Base-by-base conservation (phyloP, 2,888 invertebrate species). In the Scelioninae gen. 2 region DNA sequence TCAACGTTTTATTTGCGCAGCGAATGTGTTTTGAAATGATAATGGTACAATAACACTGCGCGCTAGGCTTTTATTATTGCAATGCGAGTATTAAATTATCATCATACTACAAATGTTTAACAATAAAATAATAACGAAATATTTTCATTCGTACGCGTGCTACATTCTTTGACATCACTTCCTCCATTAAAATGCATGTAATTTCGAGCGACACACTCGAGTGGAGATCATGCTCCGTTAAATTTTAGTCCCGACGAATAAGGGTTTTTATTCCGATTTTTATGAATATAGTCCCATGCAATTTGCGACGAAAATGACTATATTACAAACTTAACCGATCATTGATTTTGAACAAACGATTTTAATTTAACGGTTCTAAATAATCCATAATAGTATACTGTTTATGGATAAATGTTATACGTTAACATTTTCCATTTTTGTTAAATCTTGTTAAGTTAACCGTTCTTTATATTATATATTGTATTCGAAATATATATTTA, bases 221-320 rank as follows among this genome's bases (percentile, higher is more conserved):
- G 16, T 25, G 37, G 39, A 19, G 50, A 35, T 11, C 52, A 53
- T 13, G 58, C 60, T 15, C 45, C 53, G 68, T 68, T 60, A 68
- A 68, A 68, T 68, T 60, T 53, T 6, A 60, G 45, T 25, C 37
- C n/a, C 28, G 33, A 25, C 60, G 43, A 28, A 50, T 58, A 33
- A 22, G 22, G 37, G 46, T 67, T 57, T n/a, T 43, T 50, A 50
- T 33, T 58, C 58, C 18, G 0, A 4, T 64, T 64, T 64, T 53
- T 11, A 52, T 25, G 33, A 45, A 55, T 45, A 39, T 35, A 46
- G 64, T 37, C 41, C 52, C 58, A 58, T 67, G 58, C 52, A 50
- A 50, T 45, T 68, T 41, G 48, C 15, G n/a, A 52, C 31, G 19
- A 52, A 63, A 63, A 63, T 63, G 41, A 33, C 33, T 61, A 31